Base-by-base conservation (phyloP, 2,888 invertebrate species). In the Meganola albula region DNA sequence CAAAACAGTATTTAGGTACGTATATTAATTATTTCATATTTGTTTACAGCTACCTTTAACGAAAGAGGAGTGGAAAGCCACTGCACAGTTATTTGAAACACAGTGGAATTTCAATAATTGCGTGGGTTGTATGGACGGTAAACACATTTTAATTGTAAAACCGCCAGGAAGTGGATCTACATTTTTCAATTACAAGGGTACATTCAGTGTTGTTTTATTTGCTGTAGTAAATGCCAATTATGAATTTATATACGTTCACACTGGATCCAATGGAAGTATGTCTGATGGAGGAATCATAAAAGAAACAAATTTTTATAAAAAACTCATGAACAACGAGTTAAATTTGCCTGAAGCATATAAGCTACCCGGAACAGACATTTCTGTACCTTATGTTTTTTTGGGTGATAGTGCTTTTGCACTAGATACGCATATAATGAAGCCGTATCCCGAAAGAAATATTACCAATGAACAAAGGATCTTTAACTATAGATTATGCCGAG, bases 351-450 rank as follows among this genome's bases (percentile, higher is more conserved):
- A 31, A 26, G 45, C 51, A 46, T 38, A 37, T 32, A 53, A 53
- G 24, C 41, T 52, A 40, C 45, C 53, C 1, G 48, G 46, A 35
- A 40, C 42, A 10, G 37, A 49, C 28, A 37, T 52, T 44, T 9
- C 56, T 39, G 4, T 61, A 1, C 59, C 59, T 27, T 62, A 59
- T 27, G 44, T 63, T 0, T 58, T 64, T 30, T 23, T 27, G 31
- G 27, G 24, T 23, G 28, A 36, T 23, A 27, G 27, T 31, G 36
- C 27, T 30, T 30, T 29, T 14, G 14, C 14, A 27, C 27, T 27
- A 16, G 16, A 14, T 27, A 10, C 27, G 2, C 14, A 27, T 16
- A 16, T 27, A 14, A 27, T 27, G 16, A 27, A 27, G 27, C 14
- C 10, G 23, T 31, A 31, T 13, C 13, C 18, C 11, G 27, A 31